phyloP scores from a whole-genome alignment of 1,140 invertebrate genomes.

The Ceratitis capitata region DNA sequence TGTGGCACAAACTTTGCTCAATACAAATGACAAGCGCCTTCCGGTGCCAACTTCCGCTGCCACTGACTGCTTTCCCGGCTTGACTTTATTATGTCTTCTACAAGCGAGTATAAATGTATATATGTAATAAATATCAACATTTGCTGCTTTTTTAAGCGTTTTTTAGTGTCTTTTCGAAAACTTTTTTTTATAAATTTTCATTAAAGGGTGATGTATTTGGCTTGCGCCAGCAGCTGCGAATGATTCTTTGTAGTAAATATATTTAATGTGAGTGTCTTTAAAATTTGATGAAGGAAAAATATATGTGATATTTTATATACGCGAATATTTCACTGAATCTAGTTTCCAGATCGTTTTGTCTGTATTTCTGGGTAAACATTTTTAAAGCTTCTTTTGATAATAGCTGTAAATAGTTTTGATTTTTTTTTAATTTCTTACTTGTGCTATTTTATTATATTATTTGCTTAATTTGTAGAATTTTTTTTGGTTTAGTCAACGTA shows the following conservation, averaged over 20 bases:
- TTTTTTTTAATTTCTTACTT: too few species aligned
- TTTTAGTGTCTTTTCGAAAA: not conserved
- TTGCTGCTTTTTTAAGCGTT: not conserved
- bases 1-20: not conserved
- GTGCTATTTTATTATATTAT: too few species aligned
- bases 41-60: not conserved
- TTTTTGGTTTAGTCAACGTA: too few species aligned
- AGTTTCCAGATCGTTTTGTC: too few species aligned
- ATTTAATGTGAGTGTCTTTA: not conserved
- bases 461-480: too few species aligned
- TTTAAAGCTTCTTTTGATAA: too few species aligned
- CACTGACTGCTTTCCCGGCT: not conserved
- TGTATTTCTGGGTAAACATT: too few species aligned
- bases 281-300: not conserved
- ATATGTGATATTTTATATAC: too few species aligned
- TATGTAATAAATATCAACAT: too few species aligned
- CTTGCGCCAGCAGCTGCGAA: not conserved
- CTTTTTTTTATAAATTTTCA: not conserved
- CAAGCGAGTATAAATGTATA: not conserved
- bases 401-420: too few species aligned
- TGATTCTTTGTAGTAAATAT: not conserved
- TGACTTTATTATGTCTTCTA: not conserved
- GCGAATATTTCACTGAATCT: too few species aligned
- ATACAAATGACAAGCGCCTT: slow-evolving; percentile 14
- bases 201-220: not conserved